phyloP scores from a whole-genome alignment of 2,888 invertebrate species.

The Ennomos fuscantarius region DNA sequence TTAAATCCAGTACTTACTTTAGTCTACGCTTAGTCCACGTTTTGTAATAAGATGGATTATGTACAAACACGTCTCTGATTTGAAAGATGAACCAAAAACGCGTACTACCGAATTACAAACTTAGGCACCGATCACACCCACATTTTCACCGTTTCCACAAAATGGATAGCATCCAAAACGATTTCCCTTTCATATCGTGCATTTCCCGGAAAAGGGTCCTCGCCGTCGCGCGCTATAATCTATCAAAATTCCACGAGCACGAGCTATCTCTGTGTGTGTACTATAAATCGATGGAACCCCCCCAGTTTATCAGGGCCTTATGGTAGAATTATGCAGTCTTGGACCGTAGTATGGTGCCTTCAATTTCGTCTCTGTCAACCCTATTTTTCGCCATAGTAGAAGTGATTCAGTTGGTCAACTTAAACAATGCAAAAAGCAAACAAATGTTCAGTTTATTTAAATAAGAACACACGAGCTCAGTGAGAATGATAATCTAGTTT shows the following conservation, averaged over 20 bases:
- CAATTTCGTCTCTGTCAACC: slow-evolving; percentile 27
- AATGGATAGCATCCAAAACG: slow-evolving; percentile 16
- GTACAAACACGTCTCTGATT: too few relatives aligned
- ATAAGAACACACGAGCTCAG: too few relatives aligned
- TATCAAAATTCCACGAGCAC: slow-evolving; percentile 20
- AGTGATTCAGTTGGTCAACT: slow-evolving; percentile 5
- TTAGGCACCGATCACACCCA: slow-evolving; percentile 6
- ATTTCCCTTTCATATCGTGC: slow-evolving; percentile 14
- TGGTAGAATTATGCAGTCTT: slow-evolving; percentile 26
- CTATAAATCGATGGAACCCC: slow-evolving; percentile 21
- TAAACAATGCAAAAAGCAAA: neutral
- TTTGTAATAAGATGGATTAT: too few relatives aligned
- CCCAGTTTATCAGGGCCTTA: slow-evolving; percentile 25
- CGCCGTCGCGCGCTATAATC: slow-evolving; percentile 15
- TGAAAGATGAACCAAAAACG: neutral
- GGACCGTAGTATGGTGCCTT: slow-evolving; percentile 14
- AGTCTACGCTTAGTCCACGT: too few relatives aligned
- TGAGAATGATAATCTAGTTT: too few relatives aligned
- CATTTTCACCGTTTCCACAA: slow-evolving; percentile 13
- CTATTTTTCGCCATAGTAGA: slow-evolving; percentile 16
- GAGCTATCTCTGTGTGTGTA: slow-evolving; percentile 20
- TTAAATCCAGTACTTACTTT: too few relatives aligned
- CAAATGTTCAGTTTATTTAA: too few relatives aligned
- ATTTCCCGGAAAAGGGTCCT: slow-evolving; percentile 13
- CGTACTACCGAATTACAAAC: neutral